phyloP scores from a whole-genome alignment of 2,888 invertebrate genomes.

The Hedychridium roseum region DNA sequence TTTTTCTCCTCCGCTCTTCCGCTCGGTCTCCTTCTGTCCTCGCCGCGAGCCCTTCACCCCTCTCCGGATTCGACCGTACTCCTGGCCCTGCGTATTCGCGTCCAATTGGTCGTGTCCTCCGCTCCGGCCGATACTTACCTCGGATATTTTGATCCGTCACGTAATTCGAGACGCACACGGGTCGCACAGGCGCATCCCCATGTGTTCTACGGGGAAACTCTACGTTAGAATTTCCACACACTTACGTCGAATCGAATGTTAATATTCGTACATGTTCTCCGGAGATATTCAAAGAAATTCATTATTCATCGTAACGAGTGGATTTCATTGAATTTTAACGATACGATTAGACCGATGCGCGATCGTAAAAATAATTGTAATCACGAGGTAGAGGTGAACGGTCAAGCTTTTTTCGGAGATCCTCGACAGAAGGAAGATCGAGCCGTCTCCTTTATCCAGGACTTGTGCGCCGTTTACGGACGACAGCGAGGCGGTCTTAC shows the following conservation, averaged over 20 bases:
- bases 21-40: conserved; percentile 1
- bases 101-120: conserved; percentile 32
- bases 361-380: too few species aligned
- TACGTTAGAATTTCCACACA: neutral
- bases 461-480: too few species aligned
- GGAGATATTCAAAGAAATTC: too few species aligned
- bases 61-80: conserved; percentile 8
- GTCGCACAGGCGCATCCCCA: conserved; percentile 6
- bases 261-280: too few species aligned
- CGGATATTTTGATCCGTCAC: conserved; percentile 47
- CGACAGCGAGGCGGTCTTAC: conserved; percentile 31
- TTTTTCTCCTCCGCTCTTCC: conserved; percentile 5
- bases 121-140: conserved; percentile 11
- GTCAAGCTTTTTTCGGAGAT: too few species aligned
- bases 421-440: too few species aligned
- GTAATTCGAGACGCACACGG: conserved; percentile 34
- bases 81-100: conserved; percentile 17
- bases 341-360: too few species aligned
- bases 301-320: too few species aligned
- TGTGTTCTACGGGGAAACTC: neutral
- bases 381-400: too few species aligned
- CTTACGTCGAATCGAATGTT: too few species aligned
- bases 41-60: neutral
- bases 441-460: too few species aligned
- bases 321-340: too few species aligned